Evolutionary conservation across 2,888 invertebrate species (phyloP).

Genomic region (Eristalis tenax): DNA sequence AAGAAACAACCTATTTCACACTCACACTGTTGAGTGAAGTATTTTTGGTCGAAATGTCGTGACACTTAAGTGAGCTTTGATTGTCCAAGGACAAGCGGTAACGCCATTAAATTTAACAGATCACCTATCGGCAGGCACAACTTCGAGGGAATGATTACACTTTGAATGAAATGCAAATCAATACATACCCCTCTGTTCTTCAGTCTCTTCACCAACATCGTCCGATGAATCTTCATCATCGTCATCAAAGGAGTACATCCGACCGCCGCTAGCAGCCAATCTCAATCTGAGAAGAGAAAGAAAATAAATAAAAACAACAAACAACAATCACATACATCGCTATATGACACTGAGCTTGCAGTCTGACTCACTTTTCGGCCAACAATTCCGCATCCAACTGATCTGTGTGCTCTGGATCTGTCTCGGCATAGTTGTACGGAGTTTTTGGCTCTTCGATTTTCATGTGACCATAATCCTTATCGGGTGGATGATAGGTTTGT

Average conservation of each 20-base stretch:
- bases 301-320: slow-evolving; percentile 31
- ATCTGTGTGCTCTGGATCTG: slow-evolving; percentile 83
- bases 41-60: slow-evolving; percentile 58
- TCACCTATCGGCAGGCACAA: not conserved
- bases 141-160: not conserved
- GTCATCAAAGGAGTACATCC: slow-evolving; percentile 81
- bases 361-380: slow-evolving; percentile 86
- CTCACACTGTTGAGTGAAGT: slow-evolving; percentile 30
- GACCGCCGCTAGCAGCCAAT: slow-evolving; percentile 79
- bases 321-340: slow-evolving; percentile 20
- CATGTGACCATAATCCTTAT: slow-evolving; percentile 99
- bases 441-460: slow-evolving; percentile 99
- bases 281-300: slow-evolving; percentile 75
- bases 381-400: slow-evolving; percentile 87
- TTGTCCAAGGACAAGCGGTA: slow-evolving; percentile 37
- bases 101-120: not conserved
- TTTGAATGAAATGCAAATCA: not conserved
- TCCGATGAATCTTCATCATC: slow-evolving; percentile 83
- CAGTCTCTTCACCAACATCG: slow-evolving; percentile 84
- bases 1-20: slow-evolving; percentile 22
- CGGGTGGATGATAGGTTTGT: slow-evolving; percentile 97
- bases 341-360: not conserved
- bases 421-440: slow-evolving; percentile 87
- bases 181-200: slow-evolving; percentile 83
- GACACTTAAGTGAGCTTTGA: slow-evolving; percentile 22